A percentile compares a stretch with the other conserved stretches of the same genome.
These are phyloP conservation scores for Drosophila paramelanica DNA, from an alignment of 2,888 invertebrate species.

Conservation along the genomic window DNA sequence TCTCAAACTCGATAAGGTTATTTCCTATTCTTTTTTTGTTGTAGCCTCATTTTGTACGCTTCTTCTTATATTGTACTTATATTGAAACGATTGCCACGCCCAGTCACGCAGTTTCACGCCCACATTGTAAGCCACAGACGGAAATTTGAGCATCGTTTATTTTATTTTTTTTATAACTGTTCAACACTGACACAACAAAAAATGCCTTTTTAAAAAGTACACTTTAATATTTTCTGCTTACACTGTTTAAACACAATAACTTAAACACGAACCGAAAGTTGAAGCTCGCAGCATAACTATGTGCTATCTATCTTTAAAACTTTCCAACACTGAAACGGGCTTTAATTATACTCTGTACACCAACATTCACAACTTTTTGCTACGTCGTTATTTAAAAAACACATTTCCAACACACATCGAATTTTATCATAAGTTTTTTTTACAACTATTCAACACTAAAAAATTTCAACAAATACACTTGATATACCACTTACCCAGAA, in stretches of 20 bases:
- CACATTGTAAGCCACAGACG: constrained; percentile 33
- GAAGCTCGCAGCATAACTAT: neutral
- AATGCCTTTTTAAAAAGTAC: neutral
- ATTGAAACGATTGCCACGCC: constrained; percentile 60
- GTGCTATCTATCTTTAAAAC: neutral
- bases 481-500: constrained; percentile 1
- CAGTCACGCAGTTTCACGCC: constrained; percentile 28
- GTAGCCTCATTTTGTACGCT: constrained; percentile 12
- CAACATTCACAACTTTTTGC: too few species aligned
- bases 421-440: neutral
- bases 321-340: neutral
- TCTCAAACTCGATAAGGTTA: constrained; percentile 27
- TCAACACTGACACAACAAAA: neutral
- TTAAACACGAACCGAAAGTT: too few species aligned
- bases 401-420: too few species aligned
- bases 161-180: neutral
- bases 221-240: neutral
- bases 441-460: neutral
- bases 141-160: constrained; percentile 47
- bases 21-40: constrained; percentile 29
- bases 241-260: too few species aligned
- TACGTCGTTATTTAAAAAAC: too few species aligned
- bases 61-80: constrained; percentile 32
- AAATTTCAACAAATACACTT: neutral
- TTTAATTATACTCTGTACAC: neutral